Evolutionary conservation across 2,888 invertebrate species (phyloP), one percentile per base, ranked within the genome.

Genomic region (Glaucopsyche alexis): DNA sequence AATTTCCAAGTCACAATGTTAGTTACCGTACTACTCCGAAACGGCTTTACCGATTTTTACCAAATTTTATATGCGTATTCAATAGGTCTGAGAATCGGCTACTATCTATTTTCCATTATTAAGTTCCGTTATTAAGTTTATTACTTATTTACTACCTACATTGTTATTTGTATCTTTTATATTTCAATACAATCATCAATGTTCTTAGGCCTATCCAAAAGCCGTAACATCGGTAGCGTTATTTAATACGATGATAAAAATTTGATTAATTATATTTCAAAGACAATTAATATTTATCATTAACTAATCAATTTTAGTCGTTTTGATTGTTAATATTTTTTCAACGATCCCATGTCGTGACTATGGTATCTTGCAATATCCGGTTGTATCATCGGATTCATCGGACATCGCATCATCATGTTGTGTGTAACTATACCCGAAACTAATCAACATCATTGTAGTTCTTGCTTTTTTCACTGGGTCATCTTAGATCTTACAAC

Each of bases 361-460:
- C 40, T n/a, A 0, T 7, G 40, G 65, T 40, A 40, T 42, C 66
- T 60, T 40, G 66, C 19, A 66, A 66, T 66, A 66, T 66, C 66
- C 66, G 66, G 66, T 42, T 66, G 66, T 42, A 66, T 66, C 66
- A 66, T 66, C 65, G n/a, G n/a, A 4, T n/a, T n/a, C 40, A 65
- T 3, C 42, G 8, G 42, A 5, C 55, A 55, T 66, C 42, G 14
- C 42, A 42, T 42, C 40, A 66, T 40, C 66, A 2, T 16, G 7
- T 9, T 55, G 7, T 55, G 7, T 16, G 16, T n/a, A 8, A 42
- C 40, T 16, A 66, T 66, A 42, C n/a, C 66, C 66, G 6, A 66
- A 66, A 60, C 60, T 60, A 60, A 14, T 60, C 9, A 55, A 16
- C 19, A 19, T 60, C 60, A 60, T 38, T 60, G 29, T 60, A 60